Conservation (phyloP, 1,140 invertebrate species). For the Bombus affinis region DNA sequence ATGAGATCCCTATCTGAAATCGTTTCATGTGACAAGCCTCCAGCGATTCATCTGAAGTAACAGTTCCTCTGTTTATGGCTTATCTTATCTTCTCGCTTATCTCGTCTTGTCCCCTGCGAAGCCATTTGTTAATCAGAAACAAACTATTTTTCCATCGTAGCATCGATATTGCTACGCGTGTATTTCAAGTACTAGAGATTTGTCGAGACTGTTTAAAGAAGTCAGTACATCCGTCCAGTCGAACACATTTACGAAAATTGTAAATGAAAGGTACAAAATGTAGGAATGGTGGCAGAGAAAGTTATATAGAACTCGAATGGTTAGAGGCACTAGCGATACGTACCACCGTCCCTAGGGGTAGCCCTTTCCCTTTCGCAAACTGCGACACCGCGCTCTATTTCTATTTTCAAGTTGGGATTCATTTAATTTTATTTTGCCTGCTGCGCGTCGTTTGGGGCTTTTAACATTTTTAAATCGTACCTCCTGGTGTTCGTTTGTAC, state of each 20-base stretch:
- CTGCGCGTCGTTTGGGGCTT: conserved; percentile 1
- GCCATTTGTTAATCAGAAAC: too few relatives aligned
- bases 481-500: too few relatives aligned
- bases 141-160: too few relatives aligned
- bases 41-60: too few relatives aligned
- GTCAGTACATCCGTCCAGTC: not conserved
- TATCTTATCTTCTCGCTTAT: too few relatives aligned
- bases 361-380: conserved; percentile 25
- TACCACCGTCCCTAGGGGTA: conserved; percentile 10
- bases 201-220: not conserved
- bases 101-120: too few relatives aligned
- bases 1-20: too few relatives aligned
- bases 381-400: conserved; percentile 55
- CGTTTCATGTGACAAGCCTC: too few relatives aligned
- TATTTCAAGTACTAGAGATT: not conserved
- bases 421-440: conserved; percentile 52
- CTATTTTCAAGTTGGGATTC: conserved; percentile 38
- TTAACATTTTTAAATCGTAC: conserved; percentile 49
- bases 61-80: too few relatives aligned
- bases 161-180: not conserved
- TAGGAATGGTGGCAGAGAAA: not conserved
- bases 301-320: conserved; percentile 34
- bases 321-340: conserved; percentile 5
- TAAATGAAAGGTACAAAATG: not conserved
- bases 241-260: conserved; percentile 3